These are phyloP conservation scores for Parauchenoglanis punctatus DNA, from an alignment of 2,797 vertebrate genomes.

Conservation along the genomic window DNA sequence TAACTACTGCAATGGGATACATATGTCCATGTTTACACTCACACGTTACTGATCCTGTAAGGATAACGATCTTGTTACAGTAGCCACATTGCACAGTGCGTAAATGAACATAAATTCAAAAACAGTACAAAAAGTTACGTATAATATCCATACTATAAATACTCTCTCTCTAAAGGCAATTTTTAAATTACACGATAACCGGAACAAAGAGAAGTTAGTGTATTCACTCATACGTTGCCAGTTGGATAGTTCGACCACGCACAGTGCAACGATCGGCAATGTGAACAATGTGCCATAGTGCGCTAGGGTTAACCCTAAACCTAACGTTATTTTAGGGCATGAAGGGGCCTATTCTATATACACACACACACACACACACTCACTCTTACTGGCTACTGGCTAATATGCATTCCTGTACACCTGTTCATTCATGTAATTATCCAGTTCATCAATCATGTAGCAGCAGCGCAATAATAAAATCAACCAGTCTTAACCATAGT, in stretches of 20 bases:
- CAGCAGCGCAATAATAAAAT: not conserved
- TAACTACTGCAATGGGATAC: not conserved
- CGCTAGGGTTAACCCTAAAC: no score
- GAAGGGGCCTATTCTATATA: no score
- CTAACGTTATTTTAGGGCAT: no score
- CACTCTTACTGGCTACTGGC: not conserved
- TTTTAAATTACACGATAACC: no score
- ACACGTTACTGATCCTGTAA: not conserved
- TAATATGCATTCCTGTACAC: not conserved
- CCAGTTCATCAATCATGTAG: not conserved
- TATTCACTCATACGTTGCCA: no score
- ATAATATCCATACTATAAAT: not conserved
- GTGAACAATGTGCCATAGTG: no score
- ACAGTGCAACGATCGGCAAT: no score
- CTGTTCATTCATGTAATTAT: not conserved
- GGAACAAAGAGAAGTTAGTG: no score
- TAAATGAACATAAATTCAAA: not conserved
- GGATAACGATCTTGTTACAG: not conserved
- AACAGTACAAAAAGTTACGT: not conserved
- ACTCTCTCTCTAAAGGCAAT: not conserved
- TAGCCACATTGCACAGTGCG: not conserved
- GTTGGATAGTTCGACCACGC: no score
- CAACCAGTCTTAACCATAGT: not conserved
- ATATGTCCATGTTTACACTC: not conserved
- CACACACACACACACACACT: no score